These are phyloP conservation scores for Caenorhabditis drosophilae DNA, from an alignment of 2,888 invertebrate genomes.

Conservation along the genomic window DNA sequence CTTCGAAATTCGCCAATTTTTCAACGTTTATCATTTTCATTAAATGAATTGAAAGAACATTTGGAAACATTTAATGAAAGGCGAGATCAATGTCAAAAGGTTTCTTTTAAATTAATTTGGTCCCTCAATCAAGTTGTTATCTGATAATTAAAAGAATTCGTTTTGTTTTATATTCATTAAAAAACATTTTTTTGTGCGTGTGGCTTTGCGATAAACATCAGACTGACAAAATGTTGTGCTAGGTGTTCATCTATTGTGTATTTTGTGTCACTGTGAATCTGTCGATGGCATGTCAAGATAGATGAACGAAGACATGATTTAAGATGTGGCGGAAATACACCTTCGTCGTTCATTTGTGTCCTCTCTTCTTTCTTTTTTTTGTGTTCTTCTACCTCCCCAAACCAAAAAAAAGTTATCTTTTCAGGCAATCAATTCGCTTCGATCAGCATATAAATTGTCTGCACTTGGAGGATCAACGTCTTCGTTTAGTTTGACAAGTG, in stretches of 20 bases:
- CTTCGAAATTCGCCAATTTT: slow-evolving; percentile 73
- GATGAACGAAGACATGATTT: slow-evolving; percentile 1
- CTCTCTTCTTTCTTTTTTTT: background rate
- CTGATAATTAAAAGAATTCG: no score
- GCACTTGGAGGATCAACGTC: slow-evolving; percentile 74
- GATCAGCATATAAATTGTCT: slow-evolving; percentile 81
- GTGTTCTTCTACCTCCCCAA: no score
- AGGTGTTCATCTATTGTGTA: background rate
- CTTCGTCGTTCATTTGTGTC: background rate
- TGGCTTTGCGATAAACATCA: slow-evolving; percentile 1
- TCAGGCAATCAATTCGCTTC: slow-evolving; percentile 76
- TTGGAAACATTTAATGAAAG: slow-evolving; percentile 91
- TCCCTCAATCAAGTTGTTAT: no score
- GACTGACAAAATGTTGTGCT: slow-evolving; percentile 1
- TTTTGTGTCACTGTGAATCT: slow-evolving; percentile 7
- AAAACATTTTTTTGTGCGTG: no score
- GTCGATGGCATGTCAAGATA: slow-evolving; percentile 29
- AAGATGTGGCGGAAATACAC: slow-evolving; percentile 2
- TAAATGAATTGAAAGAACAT: slow-evolving; percentile 91
- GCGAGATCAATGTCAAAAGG: slow-evolving; percentile 81
- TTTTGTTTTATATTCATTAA: no score
- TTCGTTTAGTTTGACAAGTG: slow-evolving; percentile 39
- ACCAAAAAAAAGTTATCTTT: slow-evolving; percentile 14
- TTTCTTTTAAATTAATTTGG: no score
- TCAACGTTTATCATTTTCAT: slow-evolving; percentile 84